A percentile compares a stretch with the other conserved stretches of the same genome.
These are phyloP conservation scores for Camptogramma bilineatum DNA, from an alignment of 2,888 invertebrate genomes.

Conservation along the genomic window DNA sequence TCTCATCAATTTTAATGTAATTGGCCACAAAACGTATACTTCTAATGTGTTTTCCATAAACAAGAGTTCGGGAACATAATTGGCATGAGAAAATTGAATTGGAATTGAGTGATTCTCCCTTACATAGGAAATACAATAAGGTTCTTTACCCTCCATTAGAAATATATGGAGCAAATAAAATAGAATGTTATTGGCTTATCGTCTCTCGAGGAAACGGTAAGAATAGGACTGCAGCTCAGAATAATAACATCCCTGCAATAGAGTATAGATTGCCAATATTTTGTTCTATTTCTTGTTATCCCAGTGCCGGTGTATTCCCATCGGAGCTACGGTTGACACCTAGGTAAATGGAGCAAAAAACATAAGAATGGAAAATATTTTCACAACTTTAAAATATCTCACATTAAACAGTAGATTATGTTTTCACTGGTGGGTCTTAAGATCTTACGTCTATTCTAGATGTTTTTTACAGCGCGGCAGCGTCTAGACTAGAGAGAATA, in stretches of 20 bases:
- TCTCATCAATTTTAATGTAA: neutral
- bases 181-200: conserved; percentile 53
- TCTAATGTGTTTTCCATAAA: conserved; percentile 11
- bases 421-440: too few relatives aligned
- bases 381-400: too few relatives aligned
- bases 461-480: too few relatives aligned
- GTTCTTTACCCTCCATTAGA: conserved; percentile 48
- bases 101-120: conserved; percentile 38
- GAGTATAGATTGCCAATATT: neutral
- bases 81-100: conserved; percentile 35
- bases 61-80: conserved; percentile 25
- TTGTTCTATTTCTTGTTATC: neutral
- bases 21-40: conserved; percentile 15
- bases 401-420: too few relatives aligned
- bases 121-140: conserved; percentile 51
- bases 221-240: conserved; percentile 11
- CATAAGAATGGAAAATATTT: neutral
- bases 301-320: neutral
- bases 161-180: conserved; percentile 51
- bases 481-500: too few relatives aligned
- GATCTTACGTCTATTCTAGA: too few relatives aligned
- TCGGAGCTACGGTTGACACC: neutral
- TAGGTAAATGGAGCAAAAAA: neutral
- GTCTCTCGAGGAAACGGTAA: conserved; percentile 33
- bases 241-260: neutral